Conservation (phyloP, 2,888 invertebrate species). For the Ferrisia virgata region DNA sequence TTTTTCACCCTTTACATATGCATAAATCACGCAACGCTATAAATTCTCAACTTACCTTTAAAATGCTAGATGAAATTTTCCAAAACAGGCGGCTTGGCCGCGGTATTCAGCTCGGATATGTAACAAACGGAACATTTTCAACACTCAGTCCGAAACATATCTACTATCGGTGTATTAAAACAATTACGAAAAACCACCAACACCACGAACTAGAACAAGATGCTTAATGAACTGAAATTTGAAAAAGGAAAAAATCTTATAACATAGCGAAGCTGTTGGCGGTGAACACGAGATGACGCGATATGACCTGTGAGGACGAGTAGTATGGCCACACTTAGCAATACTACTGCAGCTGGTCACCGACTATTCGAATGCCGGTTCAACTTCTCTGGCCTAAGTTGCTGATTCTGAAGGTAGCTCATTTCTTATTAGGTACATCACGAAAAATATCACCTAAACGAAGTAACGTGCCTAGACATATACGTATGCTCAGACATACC, state of each 20-base stretch:
- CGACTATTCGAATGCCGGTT: constrained; percentile 36
- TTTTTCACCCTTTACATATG: too few species aligned
- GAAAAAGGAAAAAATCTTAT: constrained; percentile 23
- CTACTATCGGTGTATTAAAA: neutral
- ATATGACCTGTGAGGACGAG: constrained; percentile 45
- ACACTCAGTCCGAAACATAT: neutral
- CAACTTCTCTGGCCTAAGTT: constrained; percentile 35
- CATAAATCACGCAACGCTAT: neutral
- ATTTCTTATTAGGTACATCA: constrained; percentile 36
- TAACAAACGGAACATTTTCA: constrained; percentile 21
- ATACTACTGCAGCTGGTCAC: constrained; percentile 39
- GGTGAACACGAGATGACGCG: constrained; percentile 43
- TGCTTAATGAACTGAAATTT: constrained; percentile 29
- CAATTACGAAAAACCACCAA: neutral
- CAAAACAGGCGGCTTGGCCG: constrained; percentile 10
- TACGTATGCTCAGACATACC: too few species aligned
- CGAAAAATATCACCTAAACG: neutral
- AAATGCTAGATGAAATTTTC: neutral
- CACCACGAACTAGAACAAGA: neutral
- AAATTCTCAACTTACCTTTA: neutral
- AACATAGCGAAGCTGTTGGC: constrained; percentile 25
- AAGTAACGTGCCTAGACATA: neutral
- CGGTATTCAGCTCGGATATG: neutral
- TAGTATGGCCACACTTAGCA: constrained; percentile 41
- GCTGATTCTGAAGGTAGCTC: constrained; percentile 35